A percentile compares a stretch with the other conserved stretches of the same genome.
These are phyloP conservation scores for Drosophila tripunctata DNA, from an alignment of 2,888 invertebrate species.

Conservation along the genomic window DNA sequence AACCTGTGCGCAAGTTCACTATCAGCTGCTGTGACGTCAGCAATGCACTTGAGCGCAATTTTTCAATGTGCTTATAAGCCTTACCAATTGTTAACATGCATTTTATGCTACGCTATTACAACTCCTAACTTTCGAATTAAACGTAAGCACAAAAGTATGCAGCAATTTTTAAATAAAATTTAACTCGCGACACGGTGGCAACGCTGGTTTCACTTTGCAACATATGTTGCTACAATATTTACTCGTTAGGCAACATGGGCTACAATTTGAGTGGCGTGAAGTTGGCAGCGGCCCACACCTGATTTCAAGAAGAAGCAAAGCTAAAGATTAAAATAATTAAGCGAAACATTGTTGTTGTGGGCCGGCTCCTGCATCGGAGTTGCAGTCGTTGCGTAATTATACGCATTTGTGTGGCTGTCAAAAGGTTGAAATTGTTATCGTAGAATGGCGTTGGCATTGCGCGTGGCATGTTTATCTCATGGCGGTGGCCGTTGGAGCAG, in stretches of 20 bases:
- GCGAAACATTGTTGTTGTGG: slow-evolving; percentile 41
- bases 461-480: slow-evolving; percentile 63
- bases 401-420: slow-evolving; percentile 14
- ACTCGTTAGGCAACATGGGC: slow-evolving; percentile 27
- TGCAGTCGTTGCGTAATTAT: slow-evolving; percentile 68
- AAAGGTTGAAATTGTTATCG: slow-evolving; percentile 22
- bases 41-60: too few species aligned
- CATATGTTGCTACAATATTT: slow-evolving; percentile 5
- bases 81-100: neutral
- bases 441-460: slow-evolving; percentile 76
- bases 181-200: slow-evolving; percentile 20
- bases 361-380: slow-evolving; percentile 66
- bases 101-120: neutral
- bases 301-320: slow-evolving; percentile 38
- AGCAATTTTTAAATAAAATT: too few species aligned
- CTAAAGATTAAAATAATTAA: slow-evolving; percentile 46
- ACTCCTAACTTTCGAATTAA: neutral
- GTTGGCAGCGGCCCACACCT: slow-evolving; percentile 48
- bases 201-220: slow-evolving; percentile 8
- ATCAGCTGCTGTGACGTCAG: slow-evolving; percentile 29
- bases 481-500: slow-evolving; percentile 19
- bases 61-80: neutral
- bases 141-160: neutral
- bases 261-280: slow-evolving; percentile 31
- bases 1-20: slow-evolving; percentile 28